Percentiles rank a stretch among this genome's conserved stretches.
Evolutionary conservation across 2,888 invertebrate species (phyloP).

Genomic region (Agrilus mali): DNA sequence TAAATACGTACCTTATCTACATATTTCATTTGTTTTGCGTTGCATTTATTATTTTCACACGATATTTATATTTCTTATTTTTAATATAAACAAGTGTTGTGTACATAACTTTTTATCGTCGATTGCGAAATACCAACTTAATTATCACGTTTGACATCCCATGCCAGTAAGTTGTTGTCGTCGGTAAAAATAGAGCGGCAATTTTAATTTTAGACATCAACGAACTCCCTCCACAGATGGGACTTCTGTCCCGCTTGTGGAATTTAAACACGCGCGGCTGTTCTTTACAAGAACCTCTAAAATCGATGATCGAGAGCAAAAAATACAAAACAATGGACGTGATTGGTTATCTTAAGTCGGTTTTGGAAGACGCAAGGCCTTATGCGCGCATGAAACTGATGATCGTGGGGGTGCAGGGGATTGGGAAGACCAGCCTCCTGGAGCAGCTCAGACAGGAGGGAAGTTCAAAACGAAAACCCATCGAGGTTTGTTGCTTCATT

Average conservation of each 20-base stretch:
- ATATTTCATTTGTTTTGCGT: too few species aligned
- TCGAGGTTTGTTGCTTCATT: constrained; percentile 35
- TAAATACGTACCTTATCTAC: too few species aligned
- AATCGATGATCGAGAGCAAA: constrained; percentile 83
- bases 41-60: too few species aligned
- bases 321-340: constrained; percentile 93
- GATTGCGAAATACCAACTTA: not conserved
- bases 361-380: constrained; percentile 77
- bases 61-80: too few species aligned
- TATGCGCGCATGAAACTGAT: constrained; percentile 93
- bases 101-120: not conserved
- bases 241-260: constrained; percentile 88
- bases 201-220: constrained; percentile 49
- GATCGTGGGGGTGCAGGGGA: constrained; percentile 85
- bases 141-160: not conserved
- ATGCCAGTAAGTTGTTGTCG: not conserved
- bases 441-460: constrained; percentile 83
- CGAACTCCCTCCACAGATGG: constrained; percentile 91
- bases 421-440: constrained; percentile 81
- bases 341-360: constrained; percentile 83
- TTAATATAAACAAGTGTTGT: too few species aligned
- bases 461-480: constrained; percentile 53
- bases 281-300: constrained; percentile 73
- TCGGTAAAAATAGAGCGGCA: not conserved
- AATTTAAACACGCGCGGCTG: constrained; percentile 89